These are phyloP conservation scores for Corynorhinus townsendii DNA, from an alignment of 2,113 vertebrate species.

Conservation along the genomic window DNA sequence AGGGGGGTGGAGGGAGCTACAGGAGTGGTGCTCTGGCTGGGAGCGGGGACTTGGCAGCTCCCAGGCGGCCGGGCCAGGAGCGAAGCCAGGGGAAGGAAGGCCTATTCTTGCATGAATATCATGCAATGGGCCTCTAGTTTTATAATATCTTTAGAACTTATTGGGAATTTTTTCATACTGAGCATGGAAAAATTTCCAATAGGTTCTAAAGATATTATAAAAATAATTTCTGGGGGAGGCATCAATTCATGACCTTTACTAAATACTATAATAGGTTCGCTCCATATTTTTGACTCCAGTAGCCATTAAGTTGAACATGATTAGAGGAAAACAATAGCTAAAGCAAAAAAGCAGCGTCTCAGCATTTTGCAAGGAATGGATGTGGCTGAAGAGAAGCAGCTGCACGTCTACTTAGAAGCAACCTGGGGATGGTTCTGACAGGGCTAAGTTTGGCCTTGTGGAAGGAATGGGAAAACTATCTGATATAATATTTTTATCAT, in stretches of 20 bases:
- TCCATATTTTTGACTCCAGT: slow-evolving; percentile 66
- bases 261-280: slow-evolving; percentile 27
- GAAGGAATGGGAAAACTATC: not conserved
- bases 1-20: too few species aligned
- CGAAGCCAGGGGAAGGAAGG: too few species aligned
- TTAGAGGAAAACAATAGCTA: slow-evolving; percentile 74
- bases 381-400: not conserved
- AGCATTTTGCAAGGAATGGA: slow-evolving; percentile 56
- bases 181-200: too few species aligned
- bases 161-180: slow-evolving; percentile 41
- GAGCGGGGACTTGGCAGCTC: too few species aligned
- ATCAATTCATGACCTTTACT: slow-evolving; percentile 46
- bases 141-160: slow-evolving; percentile 35
- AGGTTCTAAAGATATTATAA: not conserved
- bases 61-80: too few species aligned
- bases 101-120: too few species aligned
- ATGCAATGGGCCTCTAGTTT: not conserved
- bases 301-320: slow-evolving; percentile 66
- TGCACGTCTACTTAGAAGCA: slow-evolving; percentile 39
- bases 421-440: not conserved
- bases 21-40: too few species aligned
- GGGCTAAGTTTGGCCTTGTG: not conserved
- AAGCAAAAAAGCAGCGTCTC: slow-evolving; percentile 56
- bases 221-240: slow-evolving; percentile 39
- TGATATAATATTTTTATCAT: not conserved